Conservation (phyloP, 2,797 vertebrate genomes). For the Tolypeutes matacus region DNA sequence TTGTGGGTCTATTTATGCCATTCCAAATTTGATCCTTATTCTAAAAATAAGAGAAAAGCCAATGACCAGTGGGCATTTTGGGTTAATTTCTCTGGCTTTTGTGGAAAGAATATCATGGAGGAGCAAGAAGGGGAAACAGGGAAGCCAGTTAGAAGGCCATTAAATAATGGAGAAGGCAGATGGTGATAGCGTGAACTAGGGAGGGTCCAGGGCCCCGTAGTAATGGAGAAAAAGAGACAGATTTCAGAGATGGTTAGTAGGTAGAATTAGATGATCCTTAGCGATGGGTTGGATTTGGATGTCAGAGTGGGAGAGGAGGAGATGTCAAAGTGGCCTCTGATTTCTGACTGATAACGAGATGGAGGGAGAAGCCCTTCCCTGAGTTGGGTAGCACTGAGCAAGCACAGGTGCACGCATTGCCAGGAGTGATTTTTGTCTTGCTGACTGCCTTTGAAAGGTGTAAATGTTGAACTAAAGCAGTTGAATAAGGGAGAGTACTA, state of each 20-base stretch:
- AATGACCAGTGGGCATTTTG: neutral
- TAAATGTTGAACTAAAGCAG: neutral
- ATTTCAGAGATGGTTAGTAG: neutral
- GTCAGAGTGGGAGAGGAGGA: too few relatives aligned
- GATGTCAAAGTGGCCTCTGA: neutral
- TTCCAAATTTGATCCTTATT: neutral
- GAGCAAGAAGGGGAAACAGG: neutral
- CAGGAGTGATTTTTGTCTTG: neutral
- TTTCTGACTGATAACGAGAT: neutral
- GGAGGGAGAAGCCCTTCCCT: neutral
- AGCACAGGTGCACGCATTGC: neutral
- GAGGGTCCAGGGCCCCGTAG: neutral
- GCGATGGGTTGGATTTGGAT: neutral
- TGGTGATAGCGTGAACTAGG: neutral
- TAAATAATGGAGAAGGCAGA: neutral
- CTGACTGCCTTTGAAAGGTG: neutral
- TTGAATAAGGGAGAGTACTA: neutral
- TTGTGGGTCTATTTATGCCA: neutral
- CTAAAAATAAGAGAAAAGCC: neutral
- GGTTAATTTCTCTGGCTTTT: neutral
- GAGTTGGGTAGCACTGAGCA: neutral
- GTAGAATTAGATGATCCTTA: neutral
- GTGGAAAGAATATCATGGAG: neutral
- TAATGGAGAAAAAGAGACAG: neutral
- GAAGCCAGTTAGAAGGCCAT: neutral